These are phyloP conservation scores for Oegoconia quadripuncta DNA, from an alignment of 2,888 invertebrate genomes.

Conservation along the genomic window DNA sequence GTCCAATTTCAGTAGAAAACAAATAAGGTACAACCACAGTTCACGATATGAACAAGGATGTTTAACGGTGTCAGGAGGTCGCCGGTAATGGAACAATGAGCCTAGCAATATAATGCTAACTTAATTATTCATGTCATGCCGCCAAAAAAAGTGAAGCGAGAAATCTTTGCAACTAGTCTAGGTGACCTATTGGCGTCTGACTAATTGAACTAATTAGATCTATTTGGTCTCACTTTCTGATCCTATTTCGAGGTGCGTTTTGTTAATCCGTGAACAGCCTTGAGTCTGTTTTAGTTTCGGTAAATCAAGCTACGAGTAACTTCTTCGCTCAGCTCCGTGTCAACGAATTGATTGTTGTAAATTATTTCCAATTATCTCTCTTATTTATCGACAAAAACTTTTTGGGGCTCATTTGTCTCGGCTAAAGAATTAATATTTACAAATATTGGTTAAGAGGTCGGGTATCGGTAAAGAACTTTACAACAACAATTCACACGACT, in stretches of 20 bases:
- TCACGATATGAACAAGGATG: slow-evolving; percentile 40
- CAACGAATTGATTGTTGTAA: slow-evolving; percentile 22
- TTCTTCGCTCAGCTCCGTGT: slow-evolving; percentile 21
- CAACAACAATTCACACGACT: slow-evolving; percentile 35
- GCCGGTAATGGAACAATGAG: slow-evolving; percentile 49
- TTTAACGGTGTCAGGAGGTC: slow-evolving; percentile 62
- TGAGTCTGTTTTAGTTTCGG: slow-evolving; percentile 41
- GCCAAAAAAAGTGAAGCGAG: slow-evolving; percentile 53
- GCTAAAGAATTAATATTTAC: slow-evolving; percentile 48
- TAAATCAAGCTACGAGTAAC: slow-evolving; percentile 23
- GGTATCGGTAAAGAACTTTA: slow-evolving; percentile 55
- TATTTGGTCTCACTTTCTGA: slow-evolving; percentile 63
- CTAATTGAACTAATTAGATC: slow-evolving; percentile 60
- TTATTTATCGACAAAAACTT: slow-evolving; percentile 28
- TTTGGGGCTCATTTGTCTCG: slow-evolving; percentile 41
- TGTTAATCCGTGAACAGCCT: slow-evolving; percentile 51
- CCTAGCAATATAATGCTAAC: slow-evolving; percentile 39
- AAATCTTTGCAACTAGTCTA: slow-evolving; percentile 46
- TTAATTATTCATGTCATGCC: slow-evolving; percentile 63
- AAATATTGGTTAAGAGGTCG: slow-evolving; percentile 68
- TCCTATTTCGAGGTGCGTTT: slow-evolving; percentile 36
- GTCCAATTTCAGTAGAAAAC: slow-evolving; percentile 25
- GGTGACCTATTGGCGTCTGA: slow-evolving; percentile 49
- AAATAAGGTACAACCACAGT: slow-evolving; percentile 29
- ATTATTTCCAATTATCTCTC: slow-evolving; percentile 33